Evolutionary conservation across 2,113 vertebrate genomes (phyloP).

Genomic region (Esox niger): DNA sequence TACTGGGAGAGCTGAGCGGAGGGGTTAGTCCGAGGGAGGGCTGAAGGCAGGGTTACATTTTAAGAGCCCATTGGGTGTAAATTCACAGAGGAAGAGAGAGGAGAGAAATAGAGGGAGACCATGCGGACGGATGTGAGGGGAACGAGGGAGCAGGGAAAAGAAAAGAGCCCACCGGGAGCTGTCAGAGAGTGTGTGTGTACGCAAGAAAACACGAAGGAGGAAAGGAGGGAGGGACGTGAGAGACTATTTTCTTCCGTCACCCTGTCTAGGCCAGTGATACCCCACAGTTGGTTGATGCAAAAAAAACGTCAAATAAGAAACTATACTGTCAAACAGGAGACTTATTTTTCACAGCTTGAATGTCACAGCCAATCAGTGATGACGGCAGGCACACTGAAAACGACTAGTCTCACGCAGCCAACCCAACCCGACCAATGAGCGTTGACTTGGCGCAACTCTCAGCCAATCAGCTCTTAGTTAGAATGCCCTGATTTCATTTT

Average conservation of each 20-base stretch:
- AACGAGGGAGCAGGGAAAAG: slow-evolving; percentile 36
- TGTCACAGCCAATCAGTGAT: slow-evolving; percentile 51
- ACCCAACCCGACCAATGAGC: slow-evolving; percentile 5
- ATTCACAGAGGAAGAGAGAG: slow-evolving; percentile 34
- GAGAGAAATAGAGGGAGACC: slow-evolving; percentile 41
- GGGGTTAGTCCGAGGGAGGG: slow-evolving; percentile 35
- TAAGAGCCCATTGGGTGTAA: slow-evolving; percentile 47
- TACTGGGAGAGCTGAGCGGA: too few species aligned
- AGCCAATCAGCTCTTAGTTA: slow-evolving; percentile 1
- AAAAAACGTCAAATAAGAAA: slow-evolving; percentile 33
- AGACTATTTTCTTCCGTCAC: slow-evolving; percentile 45
- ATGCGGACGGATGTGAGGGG: slow-evolving; percentile 58
- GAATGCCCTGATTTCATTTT: neutral
- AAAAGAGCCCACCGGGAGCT: slow-evolving; percentile 57
- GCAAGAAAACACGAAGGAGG: slow-evolving; percentile 41
- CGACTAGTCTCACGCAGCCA: slow-evolving; percentile 28
- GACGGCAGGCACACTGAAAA: slow-evolving; percentile 26
- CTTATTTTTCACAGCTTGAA: slow-evolving; percentile 51
- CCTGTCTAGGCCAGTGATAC: slow-evolving; percentile 53
- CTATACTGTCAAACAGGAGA: slow-evolving; percentile 35
- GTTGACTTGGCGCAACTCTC: neutral
- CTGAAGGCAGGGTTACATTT: slow-evolving; percentile 28
- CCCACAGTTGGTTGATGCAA: slow-evolving; percentile 36
- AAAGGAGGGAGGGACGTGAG: slow-evolving; percentile 45
- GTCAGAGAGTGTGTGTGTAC: slow-evolving; percentile 52